Evolutionary conservation across 2,888 invertebrate species (phyloP).

Genomic region (Lasioglossum malachurum): DNA sequence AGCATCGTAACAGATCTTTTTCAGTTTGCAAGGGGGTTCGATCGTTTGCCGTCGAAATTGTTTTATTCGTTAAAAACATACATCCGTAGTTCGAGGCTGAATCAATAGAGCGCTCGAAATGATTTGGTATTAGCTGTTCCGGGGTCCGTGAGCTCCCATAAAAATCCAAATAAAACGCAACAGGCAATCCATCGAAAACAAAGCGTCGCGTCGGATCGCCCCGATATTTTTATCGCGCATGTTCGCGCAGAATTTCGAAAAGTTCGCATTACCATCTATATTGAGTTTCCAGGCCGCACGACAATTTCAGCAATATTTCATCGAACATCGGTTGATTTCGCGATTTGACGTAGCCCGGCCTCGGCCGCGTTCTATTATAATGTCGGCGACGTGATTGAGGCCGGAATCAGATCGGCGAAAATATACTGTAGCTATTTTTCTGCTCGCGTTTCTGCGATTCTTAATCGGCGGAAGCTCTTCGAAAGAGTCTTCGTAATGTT

Average conservation of each 20-base stretch:
- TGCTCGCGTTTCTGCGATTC: neutral
- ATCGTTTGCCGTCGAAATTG: neutral
- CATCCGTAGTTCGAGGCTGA: neutral
- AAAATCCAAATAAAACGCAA: neutral
- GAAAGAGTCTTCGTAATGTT: neutral
- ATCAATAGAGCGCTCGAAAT: neutral
- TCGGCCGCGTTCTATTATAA: neutral
- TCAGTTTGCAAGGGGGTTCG: neutral
- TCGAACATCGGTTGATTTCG: constrained; percentile 11
- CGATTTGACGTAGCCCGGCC: constrained; percentile 27
- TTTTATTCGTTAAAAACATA: neutral
- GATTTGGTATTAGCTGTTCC: constrained; percentile 1
- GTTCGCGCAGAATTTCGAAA: neutral
- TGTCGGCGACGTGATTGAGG: neutral
- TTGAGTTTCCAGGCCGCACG: constrained; percentile 26
- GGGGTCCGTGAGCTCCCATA: neutral
- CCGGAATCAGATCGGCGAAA: neutral
- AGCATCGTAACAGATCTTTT: neutral
- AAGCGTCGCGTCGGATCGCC: neutral
- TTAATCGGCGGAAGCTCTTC: neutral
- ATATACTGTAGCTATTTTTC: neutral
- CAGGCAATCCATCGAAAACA: neutral
- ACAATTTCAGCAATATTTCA: constrained; percentile 48
- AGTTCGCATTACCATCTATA: constrained; percentile 42
- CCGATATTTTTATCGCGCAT: constrained; percentile 10